These are phyloP conservation scores for Leptinotarsa tumamoca DNA, from an alignment of 2,888 invertebrate species.

Conservation along the genomic window DNA sequence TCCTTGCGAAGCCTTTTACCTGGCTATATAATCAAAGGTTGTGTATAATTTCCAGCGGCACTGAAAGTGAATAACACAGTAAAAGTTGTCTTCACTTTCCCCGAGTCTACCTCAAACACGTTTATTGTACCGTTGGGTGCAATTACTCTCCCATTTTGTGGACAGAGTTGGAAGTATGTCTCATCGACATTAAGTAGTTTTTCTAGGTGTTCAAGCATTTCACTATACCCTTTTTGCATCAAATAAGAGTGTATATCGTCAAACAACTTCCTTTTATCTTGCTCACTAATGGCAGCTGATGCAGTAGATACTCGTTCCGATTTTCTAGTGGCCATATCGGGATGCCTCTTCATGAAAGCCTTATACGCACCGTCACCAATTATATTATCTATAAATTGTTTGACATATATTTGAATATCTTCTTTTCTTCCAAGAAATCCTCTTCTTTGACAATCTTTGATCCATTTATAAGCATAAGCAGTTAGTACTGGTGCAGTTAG, in stretches of 20 bases:
- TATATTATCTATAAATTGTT: constrained; percentile 35
- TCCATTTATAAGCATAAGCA: not conserved
- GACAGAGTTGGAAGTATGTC: constrained; percentile 36
- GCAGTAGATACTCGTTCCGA: constrained; percentile 44
- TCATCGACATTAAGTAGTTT: constrained; percentile 47
- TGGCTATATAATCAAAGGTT: too few relatives aligned
- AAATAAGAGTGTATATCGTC: constrained; percentile 37
- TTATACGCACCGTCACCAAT: constrained; percentile 32
- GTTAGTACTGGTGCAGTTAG: constrained; percentile 25
- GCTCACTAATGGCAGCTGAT: too few relatives aligned
- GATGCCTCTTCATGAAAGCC: constrained; percentile 49
- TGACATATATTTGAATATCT: constrained; percentile 36
- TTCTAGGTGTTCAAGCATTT: constrained; percentile 40
- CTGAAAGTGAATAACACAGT: constrained; percentile 26
- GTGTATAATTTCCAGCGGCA: constrained; percentile 8
- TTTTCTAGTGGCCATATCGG: constrained; percentile 30
- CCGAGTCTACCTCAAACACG: constrained; percentile 26
- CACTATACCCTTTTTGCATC: constrained; percentile 24
- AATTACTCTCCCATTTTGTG: constrained; percentile 32
- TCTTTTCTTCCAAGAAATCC: constrained; percentile 36
- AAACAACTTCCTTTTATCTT: too few relatives aligned
- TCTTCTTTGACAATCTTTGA: constrained; percentile 23
- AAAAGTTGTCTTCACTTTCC: constrained; percentile 14
- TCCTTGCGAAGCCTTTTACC: too few relatives aligned
- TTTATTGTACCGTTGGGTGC: constrained; percentile 34